Evolutionary conservation across 1,140 invertebrate species (phyloP).

Genomic region (Solen grandis): DNA sequence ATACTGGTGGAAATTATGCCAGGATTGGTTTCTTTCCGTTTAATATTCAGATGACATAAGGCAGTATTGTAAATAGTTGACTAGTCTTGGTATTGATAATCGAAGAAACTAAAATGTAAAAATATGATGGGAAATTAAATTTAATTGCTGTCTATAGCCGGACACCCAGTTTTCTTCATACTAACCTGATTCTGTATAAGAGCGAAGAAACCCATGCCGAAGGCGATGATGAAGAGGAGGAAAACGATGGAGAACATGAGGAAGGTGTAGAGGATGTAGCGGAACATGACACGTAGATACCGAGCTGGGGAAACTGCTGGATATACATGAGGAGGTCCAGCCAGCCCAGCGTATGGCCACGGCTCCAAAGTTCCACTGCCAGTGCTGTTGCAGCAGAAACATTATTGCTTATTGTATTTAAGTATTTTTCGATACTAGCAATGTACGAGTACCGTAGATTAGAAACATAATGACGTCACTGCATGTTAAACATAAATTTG

Average conservation of each 20-base stretch:
- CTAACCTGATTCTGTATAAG: slow-evolving; percentile 80
- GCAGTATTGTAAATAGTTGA: too few species aligned
- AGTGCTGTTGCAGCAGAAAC: slow-evolving; percentile 72
- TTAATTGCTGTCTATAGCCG: too few species aligned
- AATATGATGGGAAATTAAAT: too few species aligned
- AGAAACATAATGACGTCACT: not conserved
- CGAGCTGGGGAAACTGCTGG: slow-evolving; percentile 81
- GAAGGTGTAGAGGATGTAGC: slow-evolving; percentile 82
- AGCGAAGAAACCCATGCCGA: slow-evolving; percentile 81
- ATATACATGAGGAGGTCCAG: slow-evolving; percentile 81
- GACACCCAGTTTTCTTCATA: too few species aligned
- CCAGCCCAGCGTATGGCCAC: slow-evolving; percentile 81
- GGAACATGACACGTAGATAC: slow-evolving; percentile 84
- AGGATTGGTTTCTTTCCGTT: too few species aligned
- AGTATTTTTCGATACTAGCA: not conserved
- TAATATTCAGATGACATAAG: too few species aligned
- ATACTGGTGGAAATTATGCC: too few species aligned
- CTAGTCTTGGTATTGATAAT: too few species aligned
- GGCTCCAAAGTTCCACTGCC: slow-evolving; percentile 82
- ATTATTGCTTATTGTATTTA: not conserved
- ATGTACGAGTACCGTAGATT: not conserved
- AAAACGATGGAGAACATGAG: slow-evolving; percentile 82
- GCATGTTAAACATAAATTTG: not conserved
- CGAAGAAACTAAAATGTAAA: too few species aligned
- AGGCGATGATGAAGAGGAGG: slow-evolving; percentile 82